Base-by-base conservation (phyloP, 30 jellyfish, hydroid and myxozoan genomes). In the Hydractinia symbiolongicarpus region DNA sequence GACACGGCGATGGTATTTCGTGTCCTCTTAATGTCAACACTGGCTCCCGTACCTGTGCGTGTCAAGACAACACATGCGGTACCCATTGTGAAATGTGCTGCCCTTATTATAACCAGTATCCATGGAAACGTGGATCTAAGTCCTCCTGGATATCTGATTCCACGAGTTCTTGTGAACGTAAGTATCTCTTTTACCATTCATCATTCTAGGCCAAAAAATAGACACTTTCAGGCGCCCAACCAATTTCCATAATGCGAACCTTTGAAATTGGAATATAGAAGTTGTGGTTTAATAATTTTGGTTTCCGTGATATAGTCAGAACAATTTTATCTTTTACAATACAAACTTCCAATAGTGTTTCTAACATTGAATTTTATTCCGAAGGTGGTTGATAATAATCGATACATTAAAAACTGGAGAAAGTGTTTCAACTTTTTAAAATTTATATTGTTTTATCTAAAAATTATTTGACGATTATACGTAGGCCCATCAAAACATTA, bases 51-150 rank as follows among this genome's bases (percentile, higher is more conserved):
- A 94, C 83, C 19, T 93, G 98, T 80, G 85, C 54, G 16, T 93
- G 98, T 76, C 66, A 53, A 19, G 98, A 88, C 54, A 93, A 93
- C 66, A 93, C 98, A 0, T 93, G 98, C 66, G 98, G 98, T 14
- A 70, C 64, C 8, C 77, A 84, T 44, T 93, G 98, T 70, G 95
- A 87, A 64, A 85, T 77, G 54, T 93, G 98, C 67, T 93, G 98
- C 56, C 96, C 98, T 6, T 95, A 87, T 9, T 93, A 44, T 66
- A 87, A 93, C 66, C 98, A 93, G 86, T 93, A 87, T 62, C 90
- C 88, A 8, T 93, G 98, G 98, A 82, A 68, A 72, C 81, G 82
- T 50, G 95, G 96, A 61, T 21, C 91, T 10, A 82, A 81, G 9
- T 88, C 93, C 19, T 79, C 96, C 5, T 93, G 98, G 98, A 82